Evolutionary conservation across 2,113 vertebrate genomes (phyloP), one percentile per base, ranked within the genome.

Genomic region (Sarotherodon lohbergeri): DNA sequence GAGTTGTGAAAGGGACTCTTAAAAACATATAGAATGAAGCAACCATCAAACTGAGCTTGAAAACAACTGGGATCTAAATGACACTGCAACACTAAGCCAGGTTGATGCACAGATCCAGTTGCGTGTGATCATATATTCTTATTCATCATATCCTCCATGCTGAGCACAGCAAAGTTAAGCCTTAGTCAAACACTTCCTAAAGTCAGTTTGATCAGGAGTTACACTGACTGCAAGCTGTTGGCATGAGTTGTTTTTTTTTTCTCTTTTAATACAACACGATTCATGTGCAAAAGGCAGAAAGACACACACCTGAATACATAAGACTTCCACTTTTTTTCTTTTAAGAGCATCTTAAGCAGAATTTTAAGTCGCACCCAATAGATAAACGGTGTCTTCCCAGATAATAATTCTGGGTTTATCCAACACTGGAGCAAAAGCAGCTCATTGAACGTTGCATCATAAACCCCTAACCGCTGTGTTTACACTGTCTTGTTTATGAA

Each of bases 1-100:
- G 19, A 9, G 48, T 90, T 92, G 66, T 39, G 82, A 87, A 89
- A 94, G 5, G 4, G 6, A 61, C 19, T 39, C 59, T 76, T 78
- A 48, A 36, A 29, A 59, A 80, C 1, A 2, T 7, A 81, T 59
- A 13, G 19, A 57, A 81, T 90, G 17, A 89, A 73, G 81, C 41
- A 85, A 73, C 32, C 5, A 46, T 80, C 73, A 24, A 59, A 43
- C 48, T 34, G 12, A 68, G 63, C 29, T 55, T 56, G 66, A 83
- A 76, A 43, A 41, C 27, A 9, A 59, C 16, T 41, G n/a, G 11
- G 29, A 36, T 55, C 29, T 46, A 3, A 39, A 50, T 32, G 2
- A 52, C 59, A 19, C 6, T 87, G 36, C 82, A 84, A 50, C 66
- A 90, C 22, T 54, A 11, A 80, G 43, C 14, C 41, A 63, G 9